phyloP scores from a whole-genome alignment of 2,888 invertebrate genomes.

The Parnassius mnemosyne region DNA sequence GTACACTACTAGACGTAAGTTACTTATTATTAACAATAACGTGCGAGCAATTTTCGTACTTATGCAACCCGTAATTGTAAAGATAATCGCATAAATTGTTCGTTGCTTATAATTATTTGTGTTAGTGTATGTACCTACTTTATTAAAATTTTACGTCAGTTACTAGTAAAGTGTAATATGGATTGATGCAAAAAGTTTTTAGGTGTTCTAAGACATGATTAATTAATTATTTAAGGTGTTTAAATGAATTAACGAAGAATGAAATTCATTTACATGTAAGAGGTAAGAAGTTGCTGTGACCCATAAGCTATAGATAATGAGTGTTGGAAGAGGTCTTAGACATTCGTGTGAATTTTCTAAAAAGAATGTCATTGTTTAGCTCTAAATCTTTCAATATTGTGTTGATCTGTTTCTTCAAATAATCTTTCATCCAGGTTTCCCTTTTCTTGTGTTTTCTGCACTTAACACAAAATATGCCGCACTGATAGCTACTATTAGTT shows the following conservation, averaged over 20 bases:
- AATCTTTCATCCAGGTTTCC: too few relatives aligned
- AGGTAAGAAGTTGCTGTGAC: too few relatives aligned
- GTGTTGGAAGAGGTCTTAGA: too few relatives aligned
- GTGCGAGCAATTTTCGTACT: conserved; percentile 5
- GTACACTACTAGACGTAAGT: conserved; percentile 19
- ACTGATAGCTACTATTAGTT: too few relatives aligned
- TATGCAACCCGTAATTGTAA: not conserved
- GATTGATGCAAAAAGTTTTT: conserved; percentile 31
- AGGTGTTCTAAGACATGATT: conserved; percentile 13
- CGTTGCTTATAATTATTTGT: conserved; percentile 7
- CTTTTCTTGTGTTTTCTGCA: too few relatives aligned
- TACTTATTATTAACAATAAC: not conserved
- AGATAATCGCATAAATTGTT: not conserved
- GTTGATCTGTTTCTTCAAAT: too few relatives aligned
- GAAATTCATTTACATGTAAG: too few relatives aligned
- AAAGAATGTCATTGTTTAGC: too few relatives aligned
- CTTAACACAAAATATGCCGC: too few relatives aligned
- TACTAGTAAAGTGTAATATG: conserved; percentile 28
- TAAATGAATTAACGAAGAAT: not conserved
- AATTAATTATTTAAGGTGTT: conserved; percentile 18
- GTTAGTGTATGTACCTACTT: conserved; percentile 21
- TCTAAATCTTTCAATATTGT: too few relatives aligned
- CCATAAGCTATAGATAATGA: too few relatives aligned
- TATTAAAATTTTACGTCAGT: conserved; percentile 27
- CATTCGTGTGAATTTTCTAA: too few relatives aligned